Evolutionary conservation across 2,888 invertebrate genomes (phyloP).

Genomic region (Eustalomyia histrio): DNA sequence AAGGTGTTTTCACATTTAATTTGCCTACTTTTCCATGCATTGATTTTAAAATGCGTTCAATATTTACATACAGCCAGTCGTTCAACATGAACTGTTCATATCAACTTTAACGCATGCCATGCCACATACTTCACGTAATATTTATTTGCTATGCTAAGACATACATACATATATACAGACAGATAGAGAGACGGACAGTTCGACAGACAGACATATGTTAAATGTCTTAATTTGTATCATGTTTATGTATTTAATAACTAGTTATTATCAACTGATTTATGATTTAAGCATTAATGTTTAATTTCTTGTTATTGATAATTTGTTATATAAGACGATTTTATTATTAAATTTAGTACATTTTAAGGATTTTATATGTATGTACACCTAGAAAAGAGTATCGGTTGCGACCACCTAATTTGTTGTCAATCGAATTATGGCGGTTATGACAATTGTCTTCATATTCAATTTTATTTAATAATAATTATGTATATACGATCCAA

Average conservation of each 20-base stretch:
- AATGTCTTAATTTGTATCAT: conserved; percentile 62
- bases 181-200: conserved; percentile 17
- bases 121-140: conserved; percentile 28
- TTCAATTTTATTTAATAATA: no score
- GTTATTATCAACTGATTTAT: conserved; percentile 61
- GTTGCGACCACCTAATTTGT: no score
- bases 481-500: no score
- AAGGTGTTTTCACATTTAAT: conserved; percentile 46
- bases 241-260: conserved; percentile 52
- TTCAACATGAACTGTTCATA: not conserved
- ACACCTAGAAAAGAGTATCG: no score
- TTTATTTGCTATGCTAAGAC: conserved; percentile 16
- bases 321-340: conserved; percentile 47
- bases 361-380: no score
- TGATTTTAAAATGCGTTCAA: not conserved
- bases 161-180: not conserved
- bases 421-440: no score
- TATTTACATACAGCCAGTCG: not conserved
- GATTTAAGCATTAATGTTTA: conserved; percentile 59
- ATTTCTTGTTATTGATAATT: conserved; percentile 58
- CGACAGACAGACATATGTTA: conserved; percentile 48
- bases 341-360: no score
- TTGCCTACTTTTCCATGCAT: conserved; percentile 14
- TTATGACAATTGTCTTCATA: no score
- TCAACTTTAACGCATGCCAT: conserved; percentile 38